Conservation (phyloP, 30 jellyfish, hydroid and myxozoan species). For the Aurelia sp. region DNA sequence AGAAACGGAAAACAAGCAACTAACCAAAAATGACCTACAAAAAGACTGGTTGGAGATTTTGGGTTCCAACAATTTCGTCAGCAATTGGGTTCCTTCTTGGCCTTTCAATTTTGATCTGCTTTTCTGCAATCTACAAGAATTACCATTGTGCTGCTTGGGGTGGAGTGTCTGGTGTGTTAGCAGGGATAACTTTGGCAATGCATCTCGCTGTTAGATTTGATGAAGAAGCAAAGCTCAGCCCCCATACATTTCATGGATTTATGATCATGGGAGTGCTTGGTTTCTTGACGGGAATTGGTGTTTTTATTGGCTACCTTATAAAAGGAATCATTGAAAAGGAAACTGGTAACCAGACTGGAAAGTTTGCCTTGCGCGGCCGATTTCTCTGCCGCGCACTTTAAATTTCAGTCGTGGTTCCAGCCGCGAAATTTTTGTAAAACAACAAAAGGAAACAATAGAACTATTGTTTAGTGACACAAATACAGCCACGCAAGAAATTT, state of each 20-base stretch:
- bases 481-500: too few species aligned
- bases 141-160: slow-evolving; percentile 90
- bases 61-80: slow-evolving; percentile 69
- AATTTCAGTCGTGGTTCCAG: too few species aligned
- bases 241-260: slow-evolving; percentile 45
- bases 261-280: slow-evolving; percentile 68
- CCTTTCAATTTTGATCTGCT: slow-evolving; percentile 58
- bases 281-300: slow-evolving; percentile 73
- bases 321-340: slow-evolving; percentile 86
- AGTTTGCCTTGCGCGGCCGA: too few species aligned
- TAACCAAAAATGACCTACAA: slow-evolving; percentile 37
- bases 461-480: too few species aligned
- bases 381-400: too few species aligned
- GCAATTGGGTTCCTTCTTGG: slow-evolving; percentile 79
- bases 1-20: too few species aligned
- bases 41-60: slow-evolving; percentile 76
- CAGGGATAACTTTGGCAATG: slow-evolving; percentile 73
- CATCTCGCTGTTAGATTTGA: slow-evolving; percentile 82
- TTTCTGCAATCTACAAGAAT: slow-evolving; percentile 54
- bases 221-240: slow-evolving; percentile 41
- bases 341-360: slow-evolving; percentile 83
- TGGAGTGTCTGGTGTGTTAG: slow-evolving; percentile 67
- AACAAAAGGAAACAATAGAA: too few species aligned
- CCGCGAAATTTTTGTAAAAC: too few species aligned
- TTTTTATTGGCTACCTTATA: slow-evolving; percentile 66